These are phyloP conservation scores for Rhinogobius similis DNA, from an alignment of 2,113 vertebrate genomes.

Conservation along the genomic window DNA sequence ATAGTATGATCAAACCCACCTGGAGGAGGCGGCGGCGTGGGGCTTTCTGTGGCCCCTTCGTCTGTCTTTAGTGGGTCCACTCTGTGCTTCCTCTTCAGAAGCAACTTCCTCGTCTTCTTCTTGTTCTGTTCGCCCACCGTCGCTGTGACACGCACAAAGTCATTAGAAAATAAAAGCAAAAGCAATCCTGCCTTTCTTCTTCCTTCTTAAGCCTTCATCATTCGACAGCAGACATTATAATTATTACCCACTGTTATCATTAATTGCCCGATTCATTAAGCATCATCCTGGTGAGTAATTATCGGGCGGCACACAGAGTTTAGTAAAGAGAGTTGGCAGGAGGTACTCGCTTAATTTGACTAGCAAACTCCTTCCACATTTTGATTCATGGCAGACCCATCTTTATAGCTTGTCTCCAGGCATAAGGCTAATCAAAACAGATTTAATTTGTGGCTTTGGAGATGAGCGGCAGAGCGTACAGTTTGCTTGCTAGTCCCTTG, in stretches of 20 bases:
- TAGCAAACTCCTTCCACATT: not conserved
- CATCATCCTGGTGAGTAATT: constrained; percentile 6
- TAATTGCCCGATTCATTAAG: constrained; percentile 1
- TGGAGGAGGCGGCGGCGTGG: constrained; percentile 68
- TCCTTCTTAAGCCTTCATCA: constrained; percentile 4
- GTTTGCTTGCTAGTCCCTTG: not conserved
- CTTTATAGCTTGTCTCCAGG: not conserved
- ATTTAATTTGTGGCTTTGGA: constrained; percentile 16
- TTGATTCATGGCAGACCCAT: not conserved
- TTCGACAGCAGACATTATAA: not conserved
- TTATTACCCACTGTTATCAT: constrained; percentile 4
- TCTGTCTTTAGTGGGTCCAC: constrained; percentile 86
- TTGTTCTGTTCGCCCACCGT: constrained; percentile 75
- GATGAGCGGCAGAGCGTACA: constrained; percentile 1
- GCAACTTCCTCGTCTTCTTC: constrained; percentile 84
- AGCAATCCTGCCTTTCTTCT: not conserved
- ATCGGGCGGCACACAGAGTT: not conserved
- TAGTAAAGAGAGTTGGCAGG: not conserved
- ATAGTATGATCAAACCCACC: constrained; percentile 41
- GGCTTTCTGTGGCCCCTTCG: constrained; percentile 54
- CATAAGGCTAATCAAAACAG: constrained; percentile 14
- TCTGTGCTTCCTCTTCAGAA: constrained; percentile 87
- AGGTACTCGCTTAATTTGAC: constrained; percentile 1
- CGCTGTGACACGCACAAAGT: constrained; percentile 25
- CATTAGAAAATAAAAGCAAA: not conserved